Evolutionary conservation across 2,797 vertebrate genomes (phyloP).

Genomic region (Paguma larvata): DNA sequence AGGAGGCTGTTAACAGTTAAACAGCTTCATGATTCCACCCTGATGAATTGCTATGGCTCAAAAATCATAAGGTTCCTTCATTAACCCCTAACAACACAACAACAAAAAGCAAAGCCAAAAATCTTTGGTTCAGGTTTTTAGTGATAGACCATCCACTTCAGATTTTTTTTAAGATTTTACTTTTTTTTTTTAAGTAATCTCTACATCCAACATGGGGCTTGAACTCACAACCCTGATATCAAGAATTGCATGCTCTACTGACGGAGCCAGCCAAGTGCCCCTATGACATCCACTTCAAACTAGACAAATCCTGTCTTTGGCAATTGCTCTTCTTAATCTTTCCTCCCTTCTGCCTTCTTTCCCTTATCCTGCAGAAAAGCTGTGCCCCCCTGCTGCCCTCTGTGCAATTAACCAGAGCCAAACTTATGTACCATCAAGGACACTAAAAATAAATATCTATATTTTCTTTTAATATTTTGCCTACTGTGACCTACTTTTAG

Average conservation of each 20-base stretch:
- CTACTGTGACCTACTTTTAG: conserved; percentile 80
- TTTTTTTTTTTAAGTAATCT: background rate
- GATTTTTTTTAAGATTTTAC: background rate
- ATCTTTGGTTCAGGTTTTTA: background rate
- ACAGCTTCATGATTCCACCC: background rate
- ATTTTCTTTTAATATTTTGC: conserved; percentile 81
- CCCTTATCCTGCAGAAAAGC: conserved; percentile 17
- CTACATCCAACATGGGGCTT: background rate
- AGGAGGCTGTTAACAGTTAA: background rate
- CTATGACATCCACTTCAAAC: background rate
- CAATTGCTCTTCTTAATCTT: background rate
- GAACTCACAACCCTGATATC: background rate
- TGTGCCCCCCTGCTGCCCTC: background rate
- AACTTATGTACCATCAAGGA: conserved; percentile 57
- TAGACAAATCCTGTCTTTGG: background rate
- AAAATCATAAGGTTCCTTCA: background rate
- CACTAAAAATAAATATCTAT: conserved; percentile 81
- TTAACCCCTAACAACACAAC: background rate
- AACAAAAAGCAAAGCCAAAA: background rate
- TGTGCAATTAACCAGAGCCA: conserved; percentile 68
- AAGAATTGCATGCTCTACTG: too few species aligned
- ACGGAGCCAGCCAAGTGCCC: background rate
- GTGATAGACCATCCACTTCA: background rate
- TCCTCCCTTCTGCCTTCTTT: conserved; percentile 6
- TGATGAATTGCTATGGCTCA: background rate